These are phyloP conservation scores for Melanaphis sacchari DNA, from an alignment of 1,140 invertebrate genomes.

Conservation along the genomic window DNA sequence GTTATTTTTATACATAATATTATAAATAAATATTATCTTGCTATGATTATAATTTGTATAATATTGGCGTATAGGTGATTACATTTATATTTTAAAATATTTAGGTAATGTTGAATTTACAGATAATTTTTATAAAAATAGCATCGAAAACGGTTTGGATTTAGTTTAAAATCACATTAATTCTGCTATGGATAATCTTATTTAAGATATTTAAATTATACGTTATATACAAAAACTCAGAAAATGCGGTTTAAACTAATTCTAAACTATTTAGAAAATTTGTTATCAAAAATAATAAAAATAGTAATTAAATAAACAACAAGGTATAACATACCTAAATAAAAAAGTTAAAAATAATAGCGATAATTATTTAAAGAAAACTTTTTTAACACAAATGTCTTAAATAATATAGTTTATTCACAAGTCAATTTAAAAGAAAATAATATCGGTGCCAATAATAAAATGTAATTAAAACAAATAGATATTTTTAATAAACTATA, in stretches of 20 bases:
- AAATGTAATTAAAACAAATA: constrained; percentile 7
- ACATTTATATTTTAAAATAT: not conserved
- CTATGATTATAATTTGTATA: too few relatives aligned
- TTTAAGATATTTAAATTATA: too few relatives aligned
- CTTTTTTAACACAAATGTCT: not conserved
- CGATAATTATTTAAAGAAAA: constrained; percentile 22
- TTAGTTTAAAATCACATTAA: not conserved
- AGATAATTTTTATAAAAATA: constrained; percentile 20
- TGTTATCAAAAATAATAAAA: too few relatives aligned
- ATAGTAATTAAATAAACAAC: too few relatives aligned
- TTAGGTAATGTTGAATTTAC: not conserved
- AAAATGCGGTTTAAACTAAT: too few relatives aligned
- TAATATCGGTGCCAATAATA: not conserved
- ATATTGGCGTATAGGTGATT: not conserved
- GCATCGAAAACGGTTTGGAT: not conserved
- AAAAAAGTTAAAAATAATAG: too few relatives aligned
- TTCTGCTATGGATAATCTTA: too few relatives aligned
- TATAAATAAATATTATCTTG: not conserved
- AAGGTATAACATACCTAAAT: too few relatives aligned
- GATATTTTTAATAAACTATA: not conserved
- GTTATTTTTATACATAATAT: not conserved
- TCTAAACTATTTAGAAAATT: too few relatives aligned
- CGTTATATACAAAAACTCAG: too few relatives aligned
- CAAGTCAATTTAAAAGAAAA: not conserved
- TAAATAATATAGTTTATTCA: not conserved